Evolutionary conservation across 2,797 vertebrate species (phyloP), one percentile per base, ranked within the genome.

Genomic region (Prionace glauca): DNA sequence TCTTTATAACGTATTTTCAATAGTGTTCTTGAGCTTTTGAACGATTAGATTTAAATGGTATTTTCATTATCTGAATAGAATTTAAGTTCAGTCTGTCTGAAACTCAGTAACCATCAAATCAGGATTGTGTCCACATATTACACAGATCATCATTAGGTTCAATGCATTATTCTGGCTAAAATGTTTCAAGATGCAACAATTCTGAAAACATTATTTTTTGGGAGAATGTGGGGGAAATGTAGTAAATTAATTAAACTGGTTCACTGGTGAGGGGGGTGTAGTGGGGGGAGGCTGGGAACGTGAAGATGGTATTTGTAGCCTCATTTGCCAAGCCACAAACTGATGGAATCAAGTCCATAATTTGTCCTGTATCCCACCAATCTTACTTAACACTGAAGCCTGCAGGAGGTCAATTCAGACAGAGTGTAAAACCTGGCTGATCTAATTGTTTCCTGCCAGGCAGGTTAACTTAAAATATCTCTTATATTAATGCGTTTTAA

Each of bases 1-100:
- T 24, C 32, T 67, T 67, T 65, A 22, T 67, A 67, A 20, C 10
- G 88, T 41, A 18, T 69, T 67, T 24, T 69, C 62, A n/a, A 92
- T 22, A 67, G n/a, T 24, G n/a, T 92, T 65, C n/a, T 18, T 69
- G 65, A 92, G 65, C n/a, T 92, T 92, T 69, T 92, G 90, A n/a
- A 29, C 65, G 69, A 41, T 36, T 41, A 41, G 20, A 41, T 69
- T 92, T 69, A 36, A 92, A 69, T 67, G 18, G 65, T n/a, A 65
- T 12, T 92, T 69, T 36, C 41, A 7, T 24, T 92, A 92, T 92
- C 20, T 41, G n/a, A 92, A 18, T 62, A 41, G 90, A n/a, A 92
- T 41, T 7, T 67, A 67, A 36, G 10, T 67, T n/a, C 1, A 29
- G 50, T 60, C 62, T 67, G 67, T 67, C 65, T 67, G 88, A 92